A percentile compares a stretch with the other conserved stretches of the same genome.
phyloP scores from a whole-genome alignment of 2,888 invertebrate genomes.

The Spicauda simplicius region DNA sequence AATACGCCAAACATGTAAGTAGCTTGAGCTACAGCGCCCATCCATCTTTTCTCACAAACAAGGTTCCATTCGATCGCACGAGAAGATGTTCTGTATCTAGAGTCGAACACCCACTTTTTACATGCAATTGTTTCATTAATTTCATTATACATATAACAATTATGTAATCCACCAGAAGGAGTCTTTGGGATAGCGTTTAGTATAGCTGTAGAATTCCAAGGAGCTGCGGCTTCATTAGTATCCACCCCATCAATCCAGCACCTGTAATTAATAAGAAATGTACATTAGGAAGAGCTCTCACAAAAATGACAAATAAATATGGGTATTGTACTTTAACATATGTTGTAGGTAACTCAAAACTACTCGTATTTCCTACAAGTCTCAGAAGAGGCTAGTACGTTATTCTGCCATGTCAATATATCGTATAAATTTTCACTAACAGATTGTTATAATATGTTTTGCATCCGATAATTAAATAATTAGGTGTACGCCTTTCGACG shows the following conservation, averaged over 20 bases:
- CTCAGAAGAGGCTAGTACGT: too few species aligned
- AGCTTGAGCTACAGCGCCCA: slow-evolving; percentile 92
- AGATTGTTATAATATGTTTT: too few species aligned
- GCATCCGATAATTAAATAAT: too few species aligned
- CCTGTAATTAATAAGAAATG: slow-evolving; percentile 66
- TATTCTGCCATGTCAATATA: too few species aligned
- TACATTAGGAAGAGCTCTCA: neutral
- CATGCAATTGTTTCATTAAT: slow-evolving; percentile 67
- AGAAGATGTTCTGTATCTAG: slow-evolving; percentile 89
- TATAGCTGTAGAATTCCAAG: slow-evolving; percentile 84
- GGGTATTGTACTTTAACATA: too few species aligned
- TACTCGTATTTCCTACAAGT: too few species aligned
- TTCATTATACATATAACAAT: slow-evolving; percentile 83
- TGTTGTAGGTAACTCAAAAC: too few species aligned
- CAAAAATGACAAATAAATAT: neutral
- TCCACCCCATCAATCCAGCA: slow-evolving; percentile 87
- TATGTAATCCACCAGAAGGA: slow-evolving; percentile 81
- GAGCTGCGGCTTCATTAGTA: slow-evolving; percentile 76
- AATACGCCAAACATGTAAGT: slow-evolving; percentile 94
- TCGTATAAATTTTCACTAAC: too few species aligned
- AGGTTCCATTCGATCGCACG: slow-evolving; percentile 93
- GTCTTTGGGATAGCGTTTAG: slow-evolving; percentile 84
- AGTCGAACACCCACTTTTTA: slow-evolving; percentile 88
- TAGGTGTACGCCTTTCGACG: too few species aligned
- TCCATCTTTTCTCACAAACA: slow-evolving; percentile 92